A percentile compares a stretch with the other conserved stretches of the same genome.
These are phyloP conservation scores for Halocaridina rubra DNA, from an alignment of 2,888 invertebrate species.

Conservation along the genomic window DNA sequence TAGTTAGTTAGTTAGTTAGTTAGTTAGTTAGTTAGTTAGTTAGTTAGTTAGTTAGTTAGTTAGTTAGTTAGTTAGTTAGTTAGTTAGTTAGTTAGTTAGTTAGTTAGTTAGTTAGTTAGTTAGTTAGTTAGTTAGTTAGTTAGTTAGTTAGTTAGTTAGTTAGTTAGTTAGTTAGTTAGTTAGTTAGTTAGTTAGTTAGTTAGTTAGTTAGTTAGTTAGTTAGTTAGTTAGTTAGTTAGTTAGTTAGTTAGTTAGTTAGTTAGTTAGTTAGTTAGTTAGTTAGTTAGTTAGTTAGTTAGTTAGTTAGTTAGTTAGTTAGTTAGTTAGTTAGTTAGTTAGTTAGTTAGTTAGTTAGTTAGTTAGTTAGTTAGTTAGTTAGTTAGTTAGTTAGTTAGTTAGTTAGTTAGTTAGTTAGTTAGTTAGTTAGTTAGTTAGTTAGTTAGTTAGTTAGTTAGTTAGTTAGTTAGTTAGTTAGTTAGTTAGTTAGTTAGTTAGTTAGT, in stretches of 20 bases:
- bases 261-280: background rate
- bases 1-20: background rate
- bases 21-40: background rate
- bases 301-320: background rate
- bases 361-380: background rate
- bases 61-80: background rate
- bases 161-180: background rate
- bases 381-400: background rate
- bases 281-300: background rate
- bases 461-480: background rate
- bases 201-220: background rate
- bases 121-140: background rate
- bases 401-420: background rate
- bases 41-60: background rate
- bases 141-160: background rate
- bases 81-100: background rate
- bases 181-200: background rate
- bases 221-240: background rate
- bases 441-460: background rate
- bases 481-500: background rate
- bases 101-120: background rate
- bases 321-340: background rate
- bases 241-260: background rate
- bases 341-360: background rate
- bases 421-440: background rate